A percentile compares a stretch with the other conserved stretches of the same genome.
phyloP scores from a whole-genome alignment of 2,113 vertebrate species.

The Neotragus moschatus region DNA sequence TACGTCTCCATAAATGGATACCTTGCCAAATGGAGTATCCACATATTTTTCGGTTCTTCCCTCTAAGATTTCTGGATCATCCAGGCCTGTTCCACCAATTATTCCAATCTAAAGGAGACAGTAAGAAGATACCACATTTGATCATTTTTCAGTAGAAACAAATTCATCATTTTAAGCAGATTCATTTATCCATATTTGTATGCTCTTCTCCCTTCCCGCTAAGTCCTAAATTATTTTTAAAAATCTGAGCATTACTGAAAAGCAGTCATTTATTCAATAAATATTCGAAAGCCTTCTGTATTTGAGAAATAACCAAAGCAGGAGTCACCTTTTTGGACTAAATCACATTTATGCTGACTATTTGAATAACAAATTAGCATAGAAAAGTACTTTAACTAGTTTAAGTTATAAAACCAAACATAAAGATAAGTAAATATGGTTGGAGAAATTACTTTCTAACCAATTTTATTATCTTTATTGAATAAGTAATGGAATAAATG shows the following conservation, averaged over 20 bases:
- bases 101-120: constrained; percentile 90
- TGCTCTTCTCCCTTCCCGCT: neutral
- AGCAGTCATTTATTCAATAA: neutral
- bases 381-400: neutral
- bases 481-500: neutral
- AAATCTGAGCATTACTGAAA: neutral
- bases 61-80: constrained; percentile 96
- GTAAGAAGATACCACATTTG: neutral
- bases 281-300: neutral
- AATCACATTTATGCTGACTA: neutral
- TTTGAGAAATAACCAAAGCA: neutral
- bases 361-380: neutral
- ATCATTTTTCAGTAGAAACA: neutral
- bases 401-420: neutral
- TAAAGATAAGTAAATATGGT: neutral
- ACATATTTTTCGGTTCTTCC: constrained; percentile 93
- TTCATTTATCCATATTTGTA: neutral
- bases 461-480: neutral
- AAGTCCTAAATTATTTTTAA: neutral
- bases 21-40: constrained; percentile 97
- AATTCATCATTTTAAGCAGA: constrained; percentile 13
- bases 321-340: neutral
- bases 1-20: neutral
- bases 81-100: constrained; percentile 95
- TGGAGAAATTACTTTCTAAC: neutral